A percentile compares a stretch with the other conserved stretches of the same genome.
Conservation (phyloP, 2,113 vertebrate genomes). For the Scatophagus argus region DNA sequence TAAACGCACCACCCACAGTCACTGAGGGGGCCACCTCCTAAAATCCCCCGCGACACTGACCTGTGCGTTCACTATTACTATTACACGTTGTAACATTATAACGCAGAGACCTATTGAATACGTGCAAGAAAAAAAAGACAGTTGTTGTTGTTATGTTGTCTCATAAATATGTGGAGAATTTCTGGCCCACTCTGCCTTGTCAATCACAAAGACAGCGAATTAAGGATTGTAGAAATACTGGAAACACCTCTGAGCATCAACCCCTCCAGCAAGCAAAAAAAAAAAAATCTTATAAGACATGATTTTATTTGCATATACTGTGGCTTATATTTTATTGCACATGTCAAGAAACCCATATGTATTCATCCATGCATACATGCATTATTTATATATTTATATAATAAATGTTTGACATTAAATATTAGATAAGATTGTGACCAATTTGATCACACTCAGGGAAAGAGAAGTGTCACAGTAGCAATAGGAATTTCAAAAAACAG, state of each 20-base stretch:
- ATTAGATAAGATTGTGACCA: background rate
- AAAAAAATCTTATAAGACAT: too few relatives aligned
- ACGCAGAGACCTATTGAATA: too few relatives aligned
- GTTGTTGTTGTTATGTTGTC: too few relatives aligned
- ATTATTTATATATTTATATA: background rate
- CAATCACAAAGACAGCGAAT: background rate
- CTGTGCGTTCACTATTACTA: slow-evolving; percentile 2
- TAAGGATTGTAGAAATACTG: background rate
- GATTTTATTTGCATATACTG: background rate
- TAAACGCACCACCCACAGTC: slow-evolving; percentile 76
- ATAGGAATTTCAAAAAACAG: background rate
- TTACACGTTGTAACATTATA: too few relatives aligned
- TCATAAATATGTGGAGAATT: background rate
- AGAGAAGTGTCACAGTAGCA: background rate
- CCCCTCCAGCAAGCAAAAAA: too few relatives aligned
- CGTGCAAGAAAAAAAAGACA: too few relatives aligned
- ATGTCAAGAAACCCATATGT: background rate
- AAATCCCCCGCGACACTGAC: slow-evolving; percentile 13
- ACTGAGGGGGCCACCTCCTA: slow-evolving; percentile 52
- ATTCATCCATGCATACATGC: background rate
- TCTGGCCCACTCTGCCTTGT: background rate
- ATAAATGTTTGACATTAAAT: background rate
- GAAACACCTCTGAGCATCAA: background rate
- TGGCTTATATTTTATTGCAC: background rate
- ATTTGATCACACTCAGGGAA: background rate